A percentile compares a stretch with the other conserved stretches of the same genome.
These are phyloP conservation scores for Amphiduros pacificus DNA, from an alignment of 2,888 invertebrate genomes.

Conservation along the genomic window DNA sequence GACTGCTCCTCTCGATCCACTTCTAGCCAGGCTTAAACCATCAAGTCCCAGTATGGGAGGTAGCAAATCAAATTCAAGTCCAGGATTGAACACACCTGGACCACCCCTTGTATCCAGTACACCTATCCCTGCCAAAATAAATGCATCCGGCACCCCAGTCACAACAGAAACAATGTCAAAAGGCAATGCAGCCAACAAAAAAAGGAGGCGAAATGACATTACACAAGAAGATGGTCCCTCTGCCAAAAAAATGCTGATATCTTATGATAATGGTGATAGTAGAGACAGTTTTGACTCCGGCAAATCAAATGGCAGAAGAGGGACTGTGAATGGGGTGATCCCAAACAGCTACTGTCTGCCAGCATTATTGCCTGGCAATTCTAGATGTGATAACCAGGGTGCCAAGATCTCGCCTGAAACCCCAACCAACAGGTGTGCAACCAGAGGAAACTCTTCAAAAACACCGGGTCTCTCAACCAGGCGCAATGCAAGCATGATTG, in stretches of 20 bases:
- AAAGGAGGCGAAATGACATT: slow-evolving; percentile 19
- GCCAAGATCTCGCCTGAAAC: not conserved
- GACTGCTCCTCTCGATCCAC: not conserved
- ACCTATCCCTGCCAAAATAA: not conserved
- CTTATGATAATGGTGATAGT: not conserved
- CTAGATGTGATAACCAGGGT: slow-evolving; percentile 8
- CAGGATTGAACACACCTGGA: not conserved
- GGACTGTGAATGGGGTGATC: too few species aligned
- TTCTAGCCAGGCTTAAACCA: not conserved
- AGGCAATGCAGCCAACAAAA: slow-evolving; percentile 31
- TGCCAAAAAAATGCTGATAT: slow-evolving; percentile 2
- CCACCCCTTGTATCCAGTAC: not conserved
- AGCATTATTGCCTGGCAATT: too few species aligned
- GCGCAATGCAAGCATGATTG: too few species aligned
- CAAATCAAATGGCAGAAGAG: too few species aligned
- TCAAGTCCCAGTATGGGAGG: slow-evolving; percentile 2
- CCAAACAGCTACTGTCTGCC: too few species aligned
- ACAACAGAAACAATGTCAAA: slow-evolving; percentile 19
- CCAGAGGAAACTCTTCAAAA: too few species aligned
- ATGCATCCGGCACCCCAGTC: not conserved
- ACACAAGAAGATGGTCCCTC: not conserved
- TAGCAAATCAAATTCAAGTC: not conserved
- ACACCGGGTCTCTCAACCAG: too few species aligned
- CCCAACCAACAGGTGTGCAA: too few species aligned
- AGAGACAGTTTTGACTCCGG: too few species aligned